Evolutionary conservation across 2,888 invertebrate genomes (phyloP), one percentile per base, ranked within the genome.

Genomic region (Petrolisthes cinctipes): DNA sequence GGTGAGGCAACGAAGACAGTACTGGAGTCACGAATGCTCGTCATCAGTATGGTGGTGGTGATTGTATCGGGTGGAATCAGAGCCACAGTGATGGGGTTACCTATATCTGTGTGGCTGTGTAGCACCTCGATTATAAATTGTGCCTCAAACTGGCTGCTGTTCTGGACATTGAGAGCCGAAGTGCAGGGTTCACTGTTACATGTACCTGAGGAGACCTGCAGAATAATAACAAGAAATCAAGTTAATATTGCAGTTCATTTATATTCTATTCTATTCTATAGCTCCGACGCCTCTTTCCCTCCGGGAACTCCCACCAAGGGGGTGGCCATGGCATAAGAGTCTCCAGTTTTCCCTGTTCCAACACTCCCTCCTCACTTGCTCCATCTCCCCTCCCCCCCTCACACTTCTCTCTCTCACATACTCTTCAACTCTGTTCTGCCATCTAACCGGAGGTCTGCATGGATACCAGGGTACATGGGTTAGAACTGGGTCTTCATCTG

Each of bases 61-160:
- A 9, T 17, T 11, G 9, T 3, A 61, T 11, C 61, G 9, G 11
- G 11, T 61, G 61, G 9, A 11, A 3, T 17, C 61, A 17, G 1
- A 11, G 0, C 2, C 4, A 53, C 76, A 66, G 9, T 2, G 11
- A 3, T 6, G 66, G 37, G 37, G 37, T 0, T 37, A 37, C 1
- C 2, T 37, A 2, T 2, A 37, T 1, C 37, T 37, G 37, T 1
- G 37, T 37, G 37, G 37, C 37, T 66, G 66, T 66, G 37, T 53
- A 84, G 76, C 7, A 78, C 83, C 20, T 66, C 57, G 51, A 84
- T 57, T n/a, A 76, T 56, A 53, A 56, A 53, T 9, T 23, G n/a
- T 51, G 76, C 20, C 3, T 61, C 61, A 51, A 76, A 84, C 51
- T 56, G 5, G 7, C n/a, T 84, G 78, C 37, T 78, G n/a, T 84